Conservation (phyloP, 2,888 invertebrate species). For the Chaitophorus viminalis region DNA sequence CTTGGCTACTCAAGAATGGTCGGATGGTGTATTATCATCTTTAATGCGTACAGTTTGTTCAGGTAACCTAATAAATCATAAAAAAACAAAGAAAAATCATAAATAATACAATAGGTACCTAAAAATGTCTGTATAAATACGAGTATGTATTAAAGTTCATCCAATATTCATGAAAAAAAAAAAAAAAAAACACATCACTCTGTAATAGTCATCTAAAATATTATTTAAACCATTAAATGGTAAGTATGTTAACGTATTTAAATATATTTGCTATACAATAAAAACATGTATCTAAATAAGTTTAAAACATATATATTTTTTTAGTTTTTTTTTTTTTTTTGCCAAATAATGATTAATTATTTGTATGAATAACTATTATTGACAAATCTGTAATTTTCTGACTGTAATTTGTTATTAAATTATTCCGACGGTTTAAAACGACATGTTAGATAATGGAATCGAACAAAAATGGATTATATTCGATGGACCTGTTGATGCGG, state of each 20-base stretch:
- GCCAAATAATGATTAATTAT: too few relatives aligned
- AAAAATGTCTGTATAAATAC: neutral
- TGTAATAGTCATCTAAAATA: too few relatives aligned
- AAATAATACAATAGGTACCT: neutral
- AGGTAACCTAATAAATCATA: conserved; percentile 45
- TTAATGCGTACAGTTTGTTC: conserved; percentile 79
- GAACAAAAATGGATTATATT: conserved; percentile 87
- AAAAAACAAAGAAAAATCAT: neutral
- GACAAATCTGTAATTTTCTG: too few relatives aligned
- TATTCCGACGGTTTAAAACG: too few relatives aligned
- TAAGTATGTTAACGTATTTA: neutral
- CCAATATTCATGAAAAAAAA: neutral
- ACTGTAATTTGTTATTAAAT: too few relatives aligned
- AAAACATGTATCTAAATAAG: too few relatives aligned
- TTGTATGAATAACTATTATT: too few relatives aligned
- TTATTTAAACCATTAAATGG: too few relatives aligned
- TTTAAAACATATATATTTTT: too few relatives aligned
- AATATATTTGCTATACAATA: neutral
- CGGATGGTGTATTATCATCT: conserved; percentile 84
- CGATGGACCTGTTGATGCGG: conserved; percentile 93
- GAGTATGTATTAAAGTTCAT: neutral
- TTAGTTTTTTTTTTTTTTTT: too few relatives aligned
- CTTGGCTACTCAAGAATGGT: conserved; percentile 87
- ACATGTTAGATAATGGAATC: conserved; percentile 70
- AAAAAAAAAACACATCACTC: neutral